Evolutionary conservation across 2,113 vertebrate species (phyloP).

Genomic region (Nyctereutes procyonoides): DNA sequence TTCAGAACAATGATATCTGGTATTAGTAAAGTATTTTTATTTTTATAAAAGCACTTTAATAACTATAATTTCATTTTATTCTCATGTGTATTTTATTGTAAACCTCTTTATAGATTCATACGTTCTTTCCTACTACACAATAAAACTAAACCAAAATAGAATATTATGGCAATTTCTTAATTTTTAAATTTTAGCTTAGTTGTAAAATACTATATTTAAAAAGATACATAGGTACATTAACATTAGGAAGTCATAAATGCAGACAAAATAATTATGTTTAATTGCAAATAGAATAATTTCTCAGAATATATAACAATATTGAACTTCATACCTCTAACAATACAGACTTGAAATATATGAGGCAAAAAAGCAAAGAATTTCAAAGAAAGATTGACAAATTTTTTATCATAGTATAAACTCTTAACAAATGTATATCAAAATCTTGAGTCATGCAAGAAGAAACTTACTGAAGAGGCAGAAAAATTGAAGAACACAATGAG

Average conservation of each 20-base stretch:
- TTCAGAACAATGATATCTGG: neutral
- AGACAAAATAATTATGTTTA: neutral
- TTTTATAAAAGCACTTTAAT: neutral
- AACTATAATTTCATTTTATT: constrained; percentile 49
- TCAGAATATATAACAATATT: neutral
- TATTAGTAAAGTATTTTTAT: neutral
- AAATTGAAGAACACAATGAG: neutral
- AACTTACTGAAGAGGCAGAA: neutral
- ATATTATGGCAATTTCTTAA: neutral
- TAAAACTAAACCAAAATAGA: constrained; percentile 40
- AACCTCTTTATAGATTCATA: constrained; percentile 21
- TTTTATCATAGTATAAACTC: neutral
- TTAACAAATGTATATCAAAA: neutral
- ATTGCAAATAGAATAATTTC: constrained; percentile 33
- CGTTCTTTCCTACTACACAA: neutral
- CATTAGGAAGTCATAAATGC: neutral
- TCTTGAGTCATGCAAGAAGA: neutral
- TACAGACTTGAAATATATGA: neutral
- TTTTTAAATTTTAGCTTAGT: constrained; percentile 37
- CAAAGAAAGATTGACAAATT: neutral
- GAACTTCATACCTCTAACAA: neutral
- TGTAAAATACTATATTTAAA: neutral
- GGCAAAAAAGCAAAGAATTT: neutral
- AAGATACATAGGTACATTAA: neutral
- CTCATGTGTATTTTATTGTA: constrained; percentile 1